Percentiles rank a stretch among this genome's conserved stretches.
Evolutionary conservation across 2,888 invertebrate genomes (phyloP).

Genomic region (Morpho helenor): DNA sequence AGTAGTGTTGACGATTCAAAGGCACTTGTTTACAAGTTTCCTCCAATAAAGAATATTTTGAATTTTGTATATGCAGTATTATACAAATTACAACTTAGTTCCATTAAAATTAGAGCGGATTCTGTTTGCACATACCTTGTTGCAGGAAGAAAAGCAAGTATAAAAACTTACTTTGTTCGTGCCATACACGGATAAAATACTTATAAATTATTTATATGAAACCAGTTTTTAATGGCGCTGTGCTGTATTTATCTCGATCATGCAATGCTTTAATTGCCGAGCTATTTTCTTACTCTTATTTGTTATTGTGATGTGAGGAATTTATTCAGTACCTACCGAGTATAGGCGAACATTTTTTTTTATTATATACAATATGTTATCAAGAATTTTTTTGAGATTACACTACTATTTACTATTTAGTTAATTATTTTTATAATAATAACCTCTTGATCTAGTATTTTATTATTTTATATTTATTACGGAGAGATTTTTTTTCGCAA

Average conservation of each 20-base stretch:
- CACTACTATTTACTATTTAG: no score
- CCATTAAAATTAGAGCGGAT: background rate
- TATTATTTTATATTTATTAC: no score
- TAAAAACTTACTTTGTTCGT: conserved; percentile 17
- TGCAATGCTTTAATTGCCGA: conserved; percentile 21
- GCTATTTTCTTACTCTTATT: conserved; percentile 21
- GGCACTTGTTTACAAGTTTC: no score
- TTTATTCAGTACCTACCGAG: background rate
- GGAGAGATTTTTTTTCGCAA: no score
- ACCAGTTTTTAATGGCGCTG: conserved; percentile 24
- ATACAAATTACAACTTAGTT: no score
- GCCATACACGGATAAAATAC: conserved; percentile 23
- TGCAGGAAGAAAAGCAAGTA: conserved; percentile 19
- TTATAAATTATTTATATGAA: conserved; percentile 25
- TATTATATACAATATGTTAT: no score
- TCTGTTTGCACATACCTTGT: background rate
- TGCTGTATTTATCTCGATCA: conserved; percentile 24
- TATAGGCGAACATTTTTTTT: background rate
- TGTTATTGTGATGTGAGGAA: conserved; percentile 16
- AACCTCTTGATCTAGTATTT: no score
- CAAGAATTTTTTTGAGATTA: no score
- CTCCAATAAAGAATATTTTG: no score
- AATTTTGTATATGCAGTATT: no score
- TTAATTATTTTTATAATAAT: no score
- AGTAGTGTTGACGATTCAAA: no score